Evolutionary conservation across 2,888 invertebrate species (phyloP), one percentile per base, ranked within the genome.

Genomic region (Melieria omissa): DNA sequence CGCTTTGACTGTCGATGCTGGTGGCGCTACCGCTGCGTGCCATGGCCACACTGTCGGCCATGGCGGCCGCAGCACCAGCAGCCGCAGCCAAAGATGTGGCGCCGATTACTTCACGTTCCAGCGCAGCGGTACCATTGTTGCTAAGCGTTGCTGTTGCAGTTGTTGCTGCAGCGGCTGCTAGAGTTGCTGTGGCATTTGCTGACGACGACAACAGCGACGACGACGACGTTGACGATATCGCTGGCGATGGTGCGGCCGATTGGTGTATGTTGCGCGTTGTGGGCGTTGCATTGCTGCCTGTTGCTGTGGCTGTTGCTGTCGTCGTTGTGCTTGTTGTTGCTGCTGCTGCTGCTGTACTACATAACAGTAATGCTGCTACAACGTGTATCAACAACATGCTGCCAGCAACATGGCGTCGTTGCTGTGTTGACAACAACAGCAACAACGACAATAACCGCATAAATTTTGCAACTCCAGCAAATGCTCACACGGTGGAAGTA

Each of bases 1-100:
- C 29, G 29, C 29, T 29, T 29, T 12, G n/a, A 29, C 29, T 42
- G 6, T 47, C 41, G 29, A 42, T 52, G 44, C 58, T 47, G 10
- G 52, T 62, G 45, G 75, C 74, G 10, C 46, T 57, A 47, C 4
- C 41, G 16, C 29, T 16, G n/a, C 4, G 9, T 12, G 29, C n/a
- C 29, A 49, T 63, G 62, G 6, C 66, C 63, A 62, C 71, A 63
- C 52, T 67, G 41, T 42, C 61, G 57, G 54, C 73, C 65, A 54
- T 60, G 12, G 65, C 58, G n/a, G 75, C 70, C 4, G 70, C 77
- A 57, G 78, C 78, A 66, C 75, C 74, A 46, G 73, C 73, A 57
- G 75, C 79, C 62, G 80, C 80, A 41, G 80, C 78, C 75, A 81
- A 71, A 67, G 79, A 77, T 76, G 79, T 80, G 69, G 80, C 79